phyloP scores from a whole-genome alignment of 2,113 vertebrate genomes.

The Daphoenositta chrysoptera region DNA sequence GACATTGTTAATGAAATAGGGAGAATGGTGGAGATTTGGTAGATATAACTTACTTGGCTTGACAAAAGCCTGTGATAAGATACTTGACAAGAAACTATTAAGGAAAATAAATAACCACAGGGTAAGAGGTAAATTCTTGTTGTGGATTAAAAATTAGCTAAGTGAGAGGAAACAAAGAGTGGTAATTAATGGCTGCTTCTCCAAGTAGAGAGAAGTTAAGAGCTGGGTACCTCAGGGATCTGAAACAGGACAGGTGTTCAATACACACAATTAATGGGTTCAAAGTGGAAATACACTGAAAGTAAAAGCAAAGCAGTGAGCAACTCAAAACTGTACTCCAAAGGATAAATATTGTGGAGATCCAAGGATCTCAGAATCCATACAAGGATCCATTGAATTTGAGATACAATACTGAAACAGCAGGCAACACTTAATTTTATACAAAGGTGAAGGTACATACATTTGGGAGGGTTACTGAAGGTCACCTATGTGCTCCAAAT shows the following conservation, averaged over 20 bases:
- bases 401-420: background rate
- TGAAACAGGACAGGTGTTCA: conserved; percentile 41
- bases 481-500: background rate
- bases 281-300: background rate
- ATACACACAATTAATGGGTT: conserved; percentile 50
- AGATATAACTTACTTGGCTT: conserved; percentile 5
- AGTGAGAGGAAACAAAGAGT: conserved; percentile 53
- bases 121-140: conserved; percentile 51
- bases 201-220: conserved; percentile 25
- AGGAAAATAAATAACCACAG: conserved; percentile 41
- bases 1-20: background rate
- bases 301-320: background rate
- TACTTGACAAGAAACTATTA: conserved; percentile 37
- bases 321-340: background rate
- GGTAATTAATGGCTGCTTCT: conserved; percentile 38
- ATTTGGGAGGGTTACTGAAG: background rate
- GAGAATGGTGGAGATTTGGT: background rate
- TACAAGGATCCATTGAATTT: background rate
- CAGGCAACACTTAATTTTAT: background rate
- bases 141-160: conserved; percentile 60
- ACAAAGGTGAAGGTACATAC: background rate
- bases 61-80: conserved; percentile 28
- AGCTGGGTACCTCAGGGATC: conserved; percentile 28
- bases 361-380: background rate
- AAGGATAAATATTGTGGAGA: background rate